Conservation (phyloP, 2,113 vertebrate genomes). For the Kryptolebias marmoratus region DNA sequence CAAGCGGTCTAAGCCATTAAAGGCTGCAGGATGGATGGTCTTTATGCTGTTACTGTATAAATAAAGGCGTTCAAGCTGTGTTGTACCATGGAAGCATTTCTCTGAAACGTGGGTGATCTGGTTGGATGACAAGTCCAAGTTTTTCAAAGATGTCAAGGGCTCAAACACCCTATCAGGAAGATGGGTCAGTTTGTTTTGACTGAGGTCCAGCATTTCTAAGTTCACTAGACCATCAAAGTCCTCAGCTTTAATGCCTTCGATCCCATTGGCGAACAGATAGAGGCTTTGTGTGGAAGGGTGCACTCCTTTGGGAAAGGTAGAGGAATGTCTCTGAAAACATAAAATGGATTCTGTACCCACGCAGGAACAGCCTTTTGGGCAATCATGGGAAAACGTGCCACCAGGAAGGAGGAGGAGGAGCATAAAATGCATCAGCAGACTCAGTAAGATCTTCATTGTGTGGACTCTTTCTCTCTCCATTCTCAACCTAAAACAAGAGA, state of each 20-base stretch:
- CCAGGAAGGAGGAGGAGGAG: conserved; percentile 66
- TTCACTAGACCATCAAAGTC: conserved; percentile 83
- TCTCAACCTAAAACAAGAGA: conserved; percentile 63
- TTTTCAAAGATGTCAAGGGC: conserved; percentile 85
- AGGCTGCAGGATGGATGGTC: conserved; percentile 88
- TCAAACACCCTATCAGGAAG: conserved; percentile 88
- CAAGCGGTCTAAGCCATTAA: conserved; percentile 84
- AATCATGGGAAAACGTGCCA: conserved; percentile 53
- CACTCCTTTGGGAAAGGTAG: conserved; percentile 81
- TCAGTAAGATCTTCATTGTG: conserved; percentile 76
- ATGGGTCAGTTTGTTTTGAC: conserved; percentile 89
- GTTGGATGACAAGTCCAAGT: conserved; percentile 94
- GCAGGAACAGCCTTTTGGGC: conserved; percentile 76
- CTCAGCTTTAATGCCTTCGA: conserved; percentile 79
- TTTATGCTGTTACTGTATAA: conserved; percentile 89
- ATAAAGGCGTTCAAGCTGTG: conserved; percentile 91
- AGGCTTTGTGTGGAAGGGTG: conserved; percentile 81
- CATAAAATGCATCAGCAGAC: conserved; percentile 58
- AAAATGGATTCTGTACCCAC: conserved; percentile 67
- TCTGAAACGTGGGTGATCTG: conserved; percentile 89
- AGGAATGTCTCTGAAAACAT: conserved; percentile 73
- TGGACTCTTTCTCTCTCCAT: conserved; percentile 50
- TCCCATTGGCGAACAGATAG: conserved; percentile 90
- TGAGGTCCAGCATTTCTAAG: conserved; percentile 92
- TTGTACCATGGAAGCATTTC: conserved; percentile 88